Evolutionary conservation across 2,888 invertebrate species (phyloP).

Genomic region (Sympetrum striolatum): DNA sequence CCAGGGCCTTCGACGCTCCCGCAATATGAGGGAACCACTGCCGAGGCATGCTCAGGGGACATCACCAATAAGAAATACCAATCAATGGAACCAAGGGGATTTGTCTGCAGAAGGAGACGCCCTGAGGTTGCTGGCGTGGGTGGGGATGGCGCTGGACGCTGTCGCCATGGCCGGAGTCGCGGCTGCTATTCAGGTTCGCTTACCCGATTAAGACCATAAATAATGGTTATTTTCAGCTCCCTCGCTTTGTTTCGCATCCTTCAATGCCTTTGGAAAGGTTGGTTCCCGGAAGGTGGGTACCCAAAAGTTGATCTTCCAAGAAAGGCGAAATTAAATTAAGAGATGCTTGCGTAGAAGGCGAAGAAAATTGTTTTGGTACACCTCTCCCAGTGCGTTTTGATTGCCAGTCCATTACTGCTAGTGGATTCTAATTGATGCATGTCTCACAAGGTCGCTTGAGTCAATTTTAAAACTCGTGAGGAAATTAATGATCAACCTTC

Average conservation of each 20-base stretch:
- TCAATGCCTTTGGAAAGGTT: not conserved
- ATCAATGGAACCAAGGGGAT: not conserved
- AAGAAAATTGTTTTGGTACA: not conserved
- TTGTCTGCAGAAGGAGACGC: not conserved
- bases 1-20: not conserved
- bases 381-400: not conserved
- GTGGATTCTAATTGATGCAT: not conserved
- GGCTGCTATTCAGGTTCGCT: constrained; percentile 17
- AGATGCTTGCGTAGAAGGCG: not conserved
- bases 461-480: not conserved
- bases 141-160: constrained; percentile 3
- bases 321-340: not conserved
- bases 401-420: not conserved
- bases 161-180: constrained; percentile 29
- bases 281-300: not conserved
- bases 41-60: not conserved
- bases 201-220: no score
- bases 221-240: not conserved
- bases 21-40: not conserved
- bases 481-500: not conserved
- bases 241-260: not conserved
- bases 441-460: not conserved
- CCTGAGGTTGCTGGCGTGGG: constrained; percentile 31
- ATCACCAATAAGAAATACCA: not conserved
- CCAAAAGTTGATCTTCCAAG: not conserved